Base-by-base conservation (phyloP, 1,140 invertebrate species). In the Berghia stephanieae region DNA sequence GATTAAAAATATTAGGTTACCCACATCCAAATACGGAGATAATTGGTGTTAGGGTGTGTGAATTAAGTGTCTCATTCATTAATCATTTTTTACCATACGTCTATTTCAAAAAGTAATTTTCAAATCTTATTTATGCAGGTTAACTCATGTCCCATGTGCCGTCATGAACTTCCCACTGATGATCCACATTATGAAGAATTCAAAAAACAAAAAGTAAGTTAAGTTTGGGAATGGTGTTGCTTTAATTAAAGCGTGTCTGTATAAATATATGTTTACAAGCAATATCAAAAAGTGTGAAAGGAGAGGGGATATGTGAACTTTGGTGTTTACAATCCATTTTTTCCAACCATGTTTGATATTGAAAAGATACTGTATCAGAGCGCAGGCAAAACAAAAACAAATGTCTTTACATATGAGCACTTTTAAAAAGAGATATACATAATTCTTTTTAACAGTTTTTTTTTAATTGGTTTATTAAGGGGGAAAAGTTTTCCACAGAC, bases 101-200 rank as follows among this genome's bases (percentile, higher is more conserved):
- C n/a, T n/a, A n/a, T n/a, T n/a, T n/a, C n/a, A n/a, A n/a, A n/a
- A n/a, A n/a, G n/a, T n/a, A n/a, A n/a, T n/a, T n/a, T n/a, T n/a
- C n/a, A n/a, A 36, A 40, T 31, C 66, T 68, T 68, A 6, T 36
- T 10, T 13, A 57, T 78, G 31, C 89, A 96, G 94, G 95, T 95
- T 2, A 96, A 96, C 86, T 94, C 94, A 1, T 97, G 95, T 88
- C 95, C 95, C 46, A 86, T 96, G 78, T 96, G 95, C 85, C 92
- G 95, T 79, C 89, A 92, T 88, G 94, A 97, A 87, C 87, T 96
- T 72, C 94, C 94, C 60, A 96, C 95, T n/a, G 95, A 96, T 91
- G 93, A 96, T 90, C 92, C 93, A 80, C 92, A 93, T 38, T 96
- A 96, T 91, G 95, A 97, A 91, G 92, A 92, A 79, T 93, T 92